Evolutionary conservation across 2,888 invertebrate genomes (phyloP).

Genomic region (Eilema caniola): DNA sequence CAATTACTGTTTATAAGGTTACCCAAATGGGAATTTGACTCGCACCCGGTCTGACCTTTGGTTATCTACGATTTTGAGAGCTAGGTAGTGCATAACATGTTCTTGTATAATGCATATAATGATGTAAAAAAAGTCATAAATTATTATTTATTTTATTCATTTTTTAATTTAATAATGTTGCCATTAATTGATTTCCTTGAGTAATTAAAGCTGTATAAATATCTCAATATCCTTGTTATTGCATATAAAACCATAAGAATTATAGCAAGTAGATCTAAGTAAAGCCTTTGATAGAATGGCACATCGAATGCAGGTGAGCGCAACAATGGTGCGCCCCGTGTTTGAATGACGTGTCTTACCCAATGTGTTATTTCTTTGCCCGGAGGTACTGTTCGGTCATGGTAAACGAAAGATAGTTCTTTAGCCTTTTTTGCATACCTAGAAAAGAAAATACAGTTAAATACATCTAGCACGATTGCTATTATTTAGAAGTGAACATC

Average conservation of each 20-base stretch:
- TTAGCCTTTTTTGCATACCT: constrained; percentile 58
- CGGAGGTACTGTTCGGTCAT: constrained; percentile 59
- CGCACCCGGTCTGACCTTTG: too few species aligned
- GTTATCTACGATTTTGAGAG: too few species aligned
- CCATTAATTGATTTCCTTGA: background rate
- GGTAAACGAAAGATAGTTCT: constrained; percentile 58
- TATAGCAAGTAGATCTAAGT: constrained; percentile 50
- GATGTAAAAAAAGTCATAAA: background rate
- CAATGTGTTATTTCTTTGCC: constrained; percentile 60
- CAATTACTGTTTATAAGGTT: too few species aligned
- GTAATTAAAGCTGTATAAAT: background rate
- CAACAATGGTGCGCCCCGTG: constrained; percentile 61
- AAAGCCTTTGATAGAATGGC: constrained; percentile 64
- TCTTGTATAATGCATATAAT: background rate
- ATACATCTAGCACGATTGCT: background rate
- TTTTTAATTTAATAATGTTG: constrained; percentile 3
- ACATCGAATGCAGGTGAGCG: constrained; percentile 60
- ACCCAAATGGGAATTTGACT: too few species aligned
- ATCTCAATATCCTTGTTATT: background rate
- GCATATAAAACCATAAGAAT: constrained; percentile 8
- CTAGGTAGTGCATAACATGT: too few species aligned
- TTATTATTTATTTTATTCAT: background rate
- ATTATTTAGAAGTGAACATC: background rate
- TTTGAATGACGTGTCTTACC: constrained; percentile 61
- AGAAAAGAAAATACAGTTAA: constrained; percentile 16